Conservation (phyloP, 2,797 vertebrate genomes). For the Crypturellus tataupa region DNA sequence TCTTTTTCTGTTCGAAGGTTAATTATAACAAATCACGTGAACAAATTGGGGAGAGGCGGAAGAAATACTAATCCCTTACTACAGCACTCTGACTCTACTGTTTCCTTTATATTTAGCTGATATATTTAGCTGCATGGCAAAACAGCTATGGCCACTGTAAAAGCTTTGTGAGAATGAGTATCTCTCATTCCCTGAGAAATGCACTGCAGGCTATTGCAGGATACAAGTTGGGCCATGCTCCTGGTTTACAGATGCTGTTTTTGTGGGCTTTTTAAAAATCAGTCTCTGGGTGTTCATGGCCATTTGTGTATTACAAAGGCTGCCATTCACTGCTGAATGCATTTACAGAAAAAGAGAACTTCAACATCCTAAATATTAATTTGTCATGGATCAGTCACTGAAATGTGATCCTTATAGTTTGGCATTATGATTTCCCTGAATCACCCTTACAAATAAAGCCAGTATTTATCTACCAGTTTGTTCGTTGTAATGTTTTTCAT, state of each 20-base stretch:
- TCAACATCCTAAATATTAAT: background rate
- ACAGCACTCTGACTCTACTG: background rate
- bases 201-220: background rate
- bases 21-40: background rate
- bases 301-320: background rate
- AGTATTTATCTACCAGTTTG: background rate
- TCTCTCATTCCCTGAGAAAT: accelerated
- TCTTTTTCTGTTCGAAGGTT: background rate
- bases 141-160: background rate
- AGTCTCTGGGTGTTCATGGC: background rate
- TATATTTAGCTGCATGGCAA: background rate
- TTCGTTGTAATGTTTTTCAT: background rate
- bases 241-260: background rate
- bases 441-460: background rate
- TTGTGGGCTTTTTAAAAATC: background rate
- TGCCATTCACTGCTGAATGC: background rate
- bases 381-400: background rate
- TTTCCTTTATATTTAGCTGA: background rate
- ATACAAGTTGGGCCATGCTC: accelerated
- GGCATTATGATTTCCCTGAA: background rate
- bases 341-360: background rate
- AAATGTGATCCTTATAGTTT: background rate
- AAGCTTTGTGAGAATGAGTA: background rate
- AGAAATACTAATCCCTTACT: background rate
- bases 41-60: background rate